Conservation (phyloP, 2,113 vertebrate species). For the Falcunculus frontatus region DNA sequence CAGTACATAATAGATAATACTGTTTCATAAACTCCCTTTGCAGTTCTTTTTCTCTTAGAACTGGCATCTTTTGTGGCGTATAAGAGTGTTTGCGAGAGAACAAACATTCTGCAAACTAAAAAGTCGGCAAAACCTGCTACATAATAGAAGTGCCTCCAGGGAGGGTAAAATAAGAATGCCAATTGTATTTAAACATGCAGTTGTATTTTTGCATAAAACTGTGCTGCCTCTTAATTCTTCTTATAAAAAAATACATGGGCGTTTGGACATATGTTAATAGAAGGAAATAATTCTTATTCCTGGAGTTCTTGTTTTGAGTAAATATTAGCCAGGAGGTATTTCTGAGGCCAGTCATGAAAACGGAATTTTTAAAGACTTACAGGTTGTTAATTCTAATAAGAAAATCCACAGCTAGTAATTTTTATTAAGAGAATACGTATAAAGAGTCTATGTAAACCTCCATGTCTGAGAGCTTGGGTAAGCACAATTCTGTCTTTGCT, state of each 20-base stretch:
- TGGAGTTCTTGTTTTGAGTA: background rate
- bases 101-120: background rate
- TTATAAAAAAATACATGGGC: background rate
- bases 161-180: background rate
- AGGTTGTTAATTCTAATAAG: background rate
- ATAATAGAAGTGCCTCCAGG: background rate
- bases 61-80: background rate
- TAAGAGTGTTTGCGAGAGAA: accelerated
- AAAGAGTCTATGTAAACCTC: background rate
- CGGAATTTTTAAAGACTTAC: background rate
- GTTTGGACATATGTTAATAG: background rate
- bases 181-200: background rate
- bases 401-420: background rate
- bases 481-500: background rate
- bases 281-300: background rate
- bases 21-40: background rate
- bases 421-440: background rate
- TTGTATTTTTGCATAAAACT: background rate
- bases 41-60: background rate
- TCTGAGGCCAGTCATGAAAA: background rate
- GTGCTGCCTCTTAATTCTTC: background rate
- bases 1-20: background rate
- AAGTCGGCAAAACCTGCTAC: background rate
- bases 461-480: background rate
- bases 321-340: background rate